These are phyloP conservation scores for Mya arenaria DNA, from an alignment of 1,140 invertebrate species.

Conservation along the genomic window DNA sequence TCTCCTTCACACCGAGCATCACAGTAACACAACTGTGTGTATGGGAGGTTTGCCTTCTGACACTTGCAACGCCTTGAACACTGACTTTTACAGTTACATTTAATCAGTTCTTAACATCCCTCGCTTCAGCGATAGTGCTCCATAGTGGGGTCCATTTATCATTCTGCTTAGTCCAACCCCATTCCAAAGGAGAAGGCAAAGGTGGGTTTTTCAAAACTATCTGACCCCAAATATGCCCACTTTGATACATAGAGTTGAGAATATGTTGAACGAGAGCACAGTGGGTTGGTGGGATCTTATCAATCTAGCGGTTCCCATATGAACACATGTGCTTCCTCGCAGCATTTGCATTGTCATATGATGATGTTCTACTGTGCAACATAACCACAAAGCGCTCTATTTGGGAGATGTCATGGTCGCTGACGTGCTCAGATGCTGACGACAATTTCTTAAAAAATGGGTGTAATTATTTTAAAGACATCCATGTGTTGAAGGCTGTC, in stretches of 20 bases:
- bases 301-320: background rate
- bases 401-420: background rate
- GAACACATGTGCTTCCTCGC: background rate
- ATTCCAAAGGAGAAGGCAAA: conserved; percentile 2
- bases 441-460: background rate
- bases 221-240: conserved; percentile 41
- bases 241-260: conserved; percentile 12
- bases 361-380: background rate
- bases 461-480: background rate
- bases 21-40: conserved; percentile 31
- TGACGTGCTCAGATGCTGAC: background rate
- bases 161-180: background rate
- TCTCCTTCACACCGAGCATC: conserved; percentile 31
- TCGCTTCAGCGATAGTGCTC: conserved; percentile 46
- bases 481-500: conserved; percentile 23
- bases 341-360: background rate
- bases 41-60: conserved; percentile 10
- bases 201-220: background rate
- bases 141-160: conserved; percentile 17
- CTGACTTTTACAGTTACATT: conserved; percentile 31
- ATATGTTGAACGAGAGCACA: conserved; percentile 20
- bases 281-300: conserved; percentile 32
- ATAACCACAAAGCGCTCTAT: background rate
- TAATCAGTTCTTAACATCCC: conserved; percentile 33
- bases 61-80: conserved; percentile 34